Percentiles rank a stretch among this genome's conserved stretches.
These are phyloP conservation scores for Erythrolamprus reginae DNA, from an alignment of 2,113 vertebrate species.

Conservation along the genomic window DNA sequence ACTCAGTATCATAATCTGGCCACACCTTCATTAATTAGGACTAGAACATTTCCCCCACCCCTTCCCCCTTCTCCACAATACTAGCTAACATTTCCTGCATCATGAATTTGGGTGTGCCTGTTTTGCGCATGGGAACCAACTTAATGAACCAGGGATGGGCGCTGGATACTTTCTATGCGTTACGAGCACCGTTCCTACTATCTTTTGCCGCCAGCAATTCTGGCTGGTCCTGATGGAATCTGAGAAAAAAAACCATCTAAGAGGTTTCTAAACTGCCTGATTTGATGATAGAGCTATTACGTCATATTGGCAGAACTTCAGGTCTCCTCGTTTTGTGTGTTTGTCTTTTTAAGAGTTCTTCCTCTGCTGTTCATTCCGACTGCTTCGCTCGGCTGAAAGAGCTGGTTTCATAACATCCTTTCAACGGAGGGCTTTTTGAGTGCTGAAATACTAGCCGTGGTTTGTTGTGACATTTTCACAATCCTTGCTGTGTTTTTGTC, in stretches of 20 bases:
- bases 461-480: constrained; percentile 37
- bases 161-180: neutral
- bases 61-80: neutral
- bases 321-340: neutral
- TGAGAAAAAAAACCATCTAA: neutral
- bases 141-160: neutral
- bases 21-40: no score
- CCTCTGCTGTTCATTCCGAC: neutral
- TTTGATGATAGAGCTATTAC: neutral
- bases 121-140: neutral
- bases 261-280: neutral
- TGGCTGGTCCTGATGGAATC: neutral
- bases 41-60: neutral
- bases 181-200: neutral
- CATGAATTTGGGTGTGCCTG: neutral
- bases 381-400: constrained; percentile 17
- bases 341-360: neutral
- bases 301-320: neutral
- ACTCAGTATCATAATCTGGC: neutral
- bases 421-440: constrained; percentile 39
- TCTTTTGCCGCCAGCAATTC: neutral
- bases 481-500: constrained; percentile 30
- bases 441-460: constrained; percentile 26
- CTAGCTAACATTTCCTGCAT: neutral
- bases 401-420: constrained; percentile 34